phyloP scores from a whole-genome alignment of 2,888 invertebrate species.

The Bembecia ichneumoniformis region DNA sequence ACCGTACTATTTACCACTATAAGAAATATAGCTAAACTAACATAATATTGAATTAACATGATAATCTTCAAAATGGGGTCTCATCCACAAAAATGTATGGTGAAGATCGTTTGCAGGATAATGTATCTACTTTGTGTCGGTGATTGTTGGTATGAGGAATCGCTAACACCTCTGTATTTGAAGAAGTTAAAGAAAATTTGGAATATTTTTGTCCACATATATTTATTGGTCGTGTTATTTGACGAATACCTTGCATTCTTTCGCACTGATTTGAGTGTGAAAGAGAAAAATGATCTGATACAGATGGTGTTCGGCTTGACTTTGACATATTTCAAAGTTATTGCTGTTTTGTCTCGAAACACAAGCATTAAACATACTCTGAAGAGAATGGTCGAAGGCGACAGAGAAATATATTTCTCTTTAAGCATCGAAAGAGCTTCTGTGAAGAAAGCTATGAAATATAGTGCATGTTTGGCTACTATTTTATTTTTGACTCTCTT shows the following conservation, averaged over 20 bases:
- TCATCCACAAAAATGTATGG: constrained; percentile 1
- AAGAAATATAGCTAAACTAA: no score
- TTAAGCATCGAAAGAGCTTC: constrained; percentile 22
- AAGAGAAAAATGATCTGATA: constrained; percentile 31
- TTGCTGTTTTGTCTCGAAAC: constrained; percentile 25
- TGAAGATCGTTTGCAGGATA: constrained; percentile 1
- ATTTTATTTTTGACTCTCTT: constrained; percentile 19
- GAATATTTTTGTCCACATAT: constrained; percentile 24
- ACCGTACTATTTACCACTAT: no score
- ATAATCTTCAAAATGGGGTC: neutral
- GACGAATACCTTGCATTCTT: constrained; percentile 26
- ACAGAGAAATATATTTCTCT: constrained; percentile 16
- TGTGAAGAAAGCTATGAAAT: constrained; percentile 20
- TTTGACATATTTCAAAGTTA: constrained; percentile 25
- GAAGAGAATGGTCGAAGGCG: constrained; percentile 29
- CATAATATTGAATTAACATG: no score
- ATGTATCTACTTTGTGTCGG: constrained; percentile 12
- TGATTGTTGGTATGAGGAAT: constrained; percentile 32
- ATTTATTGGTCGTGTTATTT: constrained; percentile 17
- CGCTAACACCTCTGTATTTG: constrained; percentile 8
- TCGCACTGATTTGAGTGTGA: constrained; percentile 25
- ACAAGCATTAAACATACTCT: constrained; percentile 23
- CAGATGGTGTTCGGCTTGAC: constrained; percentile 33
- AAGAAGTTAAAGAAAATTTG: constrained; percentile 24
- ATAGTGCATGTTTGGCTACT: constrained; percentile 15